These are phyloP conservation scores for Ectemnius lituratus DNA, from an alignment of 2,888 invertebrate genomes.

Conservation along the genomic window DNA sequence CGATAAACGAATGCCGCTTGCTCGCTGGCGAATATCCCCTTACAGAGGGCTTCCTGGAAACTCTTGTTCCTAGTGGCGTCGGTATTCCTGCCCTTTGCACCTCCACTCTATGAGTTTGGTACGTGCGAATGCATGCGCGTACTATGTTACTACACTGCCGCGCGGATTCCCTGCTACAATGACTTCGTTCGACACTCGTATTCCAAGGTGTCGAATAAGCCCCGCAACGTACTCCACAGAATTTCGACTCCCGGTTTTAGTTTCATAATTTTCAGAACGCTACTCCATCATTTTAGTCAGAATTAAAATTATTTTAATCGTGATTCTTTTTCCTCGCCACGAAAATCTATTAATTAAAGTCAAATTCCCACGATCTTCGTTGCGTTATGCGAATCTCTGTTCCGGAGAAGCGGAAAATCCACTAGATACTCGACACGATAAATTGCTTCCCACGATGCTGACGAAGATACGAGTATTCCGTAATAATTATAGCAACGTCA, in stretches of 20 bases:
- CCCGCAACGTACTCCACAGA: slow-evolving; percentile 61
- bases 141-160: neutral
- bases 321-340: no score
- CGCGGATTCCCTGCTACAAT: no score
- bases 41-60: slow-evolving; percentile 63
- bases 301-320: no score
- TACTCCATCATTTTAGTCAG: neutral
- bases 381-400: neutral
- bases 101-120: neutral
- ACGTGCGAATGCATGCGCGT: slow-evolving; percentile 30
- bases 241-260: slow-evolving; percentile 54
- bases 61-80: slow-evolving; percentile 64
- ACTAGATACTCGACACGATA: neutral
- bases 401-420: neutral
- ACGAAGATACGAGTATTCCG: no score
- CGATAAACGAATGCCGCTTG: slow-evolving; percentile 33
- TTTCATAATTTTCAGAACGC: neutral
- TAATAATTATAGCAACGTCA: no score
- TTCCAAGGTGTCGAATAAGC: slow-evolving; percentile 59
- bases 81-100: slow-evolving; percentile 25
- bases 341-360: no score
- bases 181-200: slow-evolving; percentile 22
- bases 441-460: no score
- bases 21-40: slow-evolving; percentile 38
- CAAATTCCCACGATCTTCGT: neutral